Evolutionary conservation across 2,797 vertebrate genomes (phyloP), one percentile per base, ranked within the genome.

Genomic region (Borostomias antarcticus): DNA sequence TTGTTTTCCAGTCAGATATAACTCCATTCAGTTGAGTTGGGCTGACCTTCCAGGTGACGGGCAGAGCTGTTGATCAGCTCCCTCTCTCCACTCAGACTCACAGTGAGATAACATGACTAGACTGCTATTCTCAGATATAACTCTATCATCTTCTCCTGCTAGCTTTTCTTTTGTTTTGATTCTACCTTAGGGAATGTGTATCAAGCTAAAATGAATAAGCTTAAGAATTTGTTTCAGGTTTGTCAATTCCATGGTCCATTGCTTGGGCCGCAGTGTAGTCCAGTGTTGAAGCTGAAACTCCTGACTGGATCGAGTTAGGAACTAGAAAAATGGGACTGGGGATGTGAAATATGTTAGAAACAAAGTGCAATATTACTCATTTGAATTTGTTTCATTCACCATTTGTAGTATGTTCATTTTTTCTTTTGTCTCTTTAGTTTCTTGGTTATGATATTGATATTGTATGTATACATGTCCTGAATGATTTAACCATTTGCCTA

Each of bases 361-460:
- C 88, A 91, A 96, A 96, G 96, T 99, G 97, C 97, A 99, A 98
- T 99, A 99, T 96, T 93, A 94, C 91, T 81, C 93, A 92, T 94
- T 93, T 93, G 92, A 93, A 89, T 93, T 45, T 30, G 59, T 91
- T 94, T 94, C 90, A 86, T 94, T 92, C 91, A 93, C 93, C 70
- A 82, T 85, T 86, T 83, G 85, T n/a, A n/a, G n/a, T 96, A 92
- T 90, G 90, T 93, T 76, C 64, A 82, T 62, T 75, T 81, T 72
- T 76, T 75, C 71, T 76, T 82, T 77, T 86, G 81, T 89, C 75
- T 78, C 88, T 91, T 91, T 84, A 87, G 89, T 93, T 93, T 92
- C 90, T 93, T 93, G 90, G 92, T 95, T 93, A 94, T 89, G 91
- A 85, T 93, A 93, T 96, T 94, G 92, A 94, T 94, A 95, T 92